A percentile compares a stretch with the other conserved stretches of the same genome.
These are phyloP conservation scores for Anadara kagoshimensis DNA, from an alignment of 1,140 invertebrate genomes.

Conservation along the genomic window DNA sequence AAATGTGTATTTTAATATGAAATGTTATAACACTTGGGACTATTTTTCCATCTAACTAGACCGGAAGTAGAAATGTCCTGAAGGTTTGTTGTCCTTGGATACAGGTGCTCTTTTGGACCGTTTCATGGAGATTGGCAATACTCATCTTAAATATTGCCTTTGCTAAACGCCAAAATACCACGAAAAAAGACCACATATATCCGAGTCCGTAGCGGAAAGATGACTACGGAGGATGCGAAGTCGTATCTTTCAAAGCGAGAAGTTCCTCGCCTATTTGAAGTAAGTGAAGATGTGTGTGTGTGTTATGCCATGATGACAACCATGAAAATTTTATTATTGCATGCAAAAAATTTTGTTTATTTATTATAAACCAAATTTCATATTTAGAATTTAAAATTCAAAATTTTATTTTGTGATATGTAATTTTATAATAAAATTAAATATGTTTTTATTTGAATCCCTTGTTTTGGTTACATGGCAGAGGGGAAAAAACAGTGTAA, in stretches of 20 bases:
- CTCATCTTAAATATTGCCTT: neutral
- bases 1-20: too few species aligned
- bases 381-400: neutral
- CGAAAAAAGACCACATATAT: conserved; percentile 54
- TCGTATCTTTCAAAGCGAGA: conserved; percentile 70
- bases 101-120: conserved; percentile 42
- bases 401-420: too few species aligned
- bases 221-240: conserved; percentile 72
- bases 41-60: too few species aligned
- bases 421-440: too few species aligned
- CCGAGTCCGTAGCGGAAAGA: conserved; percentile 68
- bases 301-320: neutral
- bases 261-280: conserved; percentile 73
- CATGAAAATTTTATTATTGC: too few species aligned
- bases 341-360: neutral
- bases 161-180: conserved; percentile 55
- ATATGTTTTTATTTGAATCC: too few species aligned
- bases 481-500: too few species aligned
- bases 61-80: conserved; percentile 40
- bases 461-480: too few species aligned
- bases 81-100: conserved; percentile 63
- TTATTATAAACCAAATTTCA: neutral
- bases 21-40: too few species aligned
- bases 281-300: conserved; percentile 37
- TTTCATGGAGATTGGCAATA: neutral